phyloP scores from a whole-genome alignment of 2,888 invertebrate species.

The Acronicta alni region DNA sequence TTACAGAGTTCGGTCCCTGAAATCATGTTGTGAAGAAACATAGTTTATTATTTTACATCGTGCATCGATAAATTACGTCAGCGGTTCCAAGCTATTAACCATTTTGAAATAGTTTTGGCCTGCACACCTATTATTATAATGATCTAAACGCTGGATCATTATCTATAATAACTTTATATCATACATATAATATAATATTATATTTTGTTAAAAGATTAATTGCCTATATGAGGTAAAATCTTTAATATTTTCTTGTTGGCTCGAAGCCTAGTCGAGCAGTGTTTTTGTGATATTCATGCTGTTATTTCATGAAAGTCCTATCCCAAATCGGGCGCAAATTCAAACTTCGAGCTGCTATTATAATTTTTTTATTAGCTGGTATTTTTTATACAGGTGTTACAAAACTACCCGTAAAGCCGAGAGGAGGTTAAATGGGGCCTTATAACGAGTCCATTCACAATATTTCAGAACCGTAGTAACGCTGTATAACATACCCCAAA shows the following conservation, averaged over 20 bases:
- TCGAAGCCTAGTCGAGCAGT: too few relatives aligned
- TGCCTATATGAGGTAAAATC: conserved; percentile 23
- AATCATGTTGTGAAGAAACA: conserved; percentile 21
- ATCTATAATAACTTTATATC: conserved; percentile 39
- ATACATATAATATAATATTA: conserved; percentile 13
- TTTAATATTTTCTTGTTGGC: conserved; percentile 11
- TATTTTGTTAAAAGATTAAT: conserved; percentile 40
- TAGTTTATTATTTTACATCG: conserved; percentile 36
- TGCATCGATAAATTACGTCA: conserved; percentile 41
- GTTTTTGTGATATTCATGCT: too few relatives aligned
- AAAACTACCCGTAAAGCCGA: too few relatives aligned
- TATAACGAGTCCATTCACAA: too few relatives aligned
- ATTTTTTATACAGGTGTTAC: too few relatives aligned
- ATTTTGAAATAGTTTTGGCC: conserved; percentile 39
- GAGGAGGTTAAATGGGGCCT: too few relatives aligned
- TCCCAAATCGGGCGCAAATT: too few relatives aligned
- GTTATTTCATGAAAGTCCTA: too few relatives aligned
- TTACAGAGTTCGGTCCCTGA: conserved; percentile 7
- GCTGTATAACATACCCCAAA: too few relatives aligned
- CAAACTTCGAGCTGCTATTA: too few relatives aligned
- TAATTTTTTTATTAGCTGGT: too few relatives aligned
- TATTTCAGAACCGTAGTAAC: too few relatives aligned
- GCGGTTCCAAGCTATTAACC: conserved; percentile 32
- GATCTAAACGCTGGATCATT: conserved; percentile 32
- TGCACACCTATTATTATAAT: conserved; percentile 42